A percentile compares a stretch with the other conserved stretches of the same genome.
phyloP scores from a whole-genome alignment of 2,797 vertebrate genomes.

The Esox masquinongy region DNA sequence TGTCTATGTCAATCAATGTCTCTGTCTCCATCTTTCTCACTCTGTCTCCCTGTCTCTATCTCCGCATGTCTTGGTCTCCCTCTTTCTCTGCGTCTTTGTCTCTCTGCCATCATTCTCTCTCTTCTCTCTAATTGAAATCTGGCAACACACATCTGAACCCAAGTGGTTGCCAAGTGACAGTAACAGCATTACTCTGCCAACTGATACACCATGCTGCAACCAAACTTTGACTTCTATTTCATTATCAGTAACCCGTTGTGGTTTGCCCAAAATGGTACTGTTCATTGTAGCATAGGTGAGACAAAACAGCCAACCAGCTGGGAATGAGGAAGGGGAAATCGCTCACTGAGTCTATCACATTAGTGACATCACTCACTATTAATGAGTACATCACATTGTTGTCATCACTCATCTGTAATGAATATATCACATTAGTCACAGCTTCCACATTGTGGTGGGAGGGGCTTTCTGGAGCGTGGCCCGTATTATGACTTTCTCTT shows the following conservation, averaged over 20 bases:
- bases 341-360: slow-evolving; percentile 13
- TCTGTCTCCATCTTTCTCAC: no score
- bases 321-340: slow-evolving; percentile 16
- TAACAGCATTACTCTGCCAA: slow-evolving; percentile 3
- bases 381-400: slow-evolving; percentile 50
- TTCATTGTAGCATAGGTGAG: slow-evolving; percentile 1
- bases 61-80: neutral
- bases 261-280: neutral
- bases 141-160: neutral
- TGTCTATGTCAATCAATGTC: no score
- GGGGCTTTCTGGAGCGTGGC: slow-evolving; percentile 28
- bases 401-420: slow-evolving; percentile 65
- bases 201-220: neutral
- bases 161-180: slow-evolving; percentile 6
- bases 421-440: slow-evolving; percentile 73
- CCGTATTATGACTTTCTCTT: slow-evolving; percentile 25
- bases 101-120: neutral
- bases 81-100: neutral
- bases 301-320: slow-evolving; percentile 9
- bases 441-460: slow-evolving; percentile 45
- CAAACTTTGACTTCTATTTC: neutral
- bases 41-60: neutral
- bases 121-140: slow-evolving; percentile 10
- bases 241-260: neutral
- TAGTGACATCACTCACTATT: slow-evolving; percentile 37